phyloP scores from a whole-genome alignment of 1,140 invertebrate species.

The Lethocerus indicus region DNA sequence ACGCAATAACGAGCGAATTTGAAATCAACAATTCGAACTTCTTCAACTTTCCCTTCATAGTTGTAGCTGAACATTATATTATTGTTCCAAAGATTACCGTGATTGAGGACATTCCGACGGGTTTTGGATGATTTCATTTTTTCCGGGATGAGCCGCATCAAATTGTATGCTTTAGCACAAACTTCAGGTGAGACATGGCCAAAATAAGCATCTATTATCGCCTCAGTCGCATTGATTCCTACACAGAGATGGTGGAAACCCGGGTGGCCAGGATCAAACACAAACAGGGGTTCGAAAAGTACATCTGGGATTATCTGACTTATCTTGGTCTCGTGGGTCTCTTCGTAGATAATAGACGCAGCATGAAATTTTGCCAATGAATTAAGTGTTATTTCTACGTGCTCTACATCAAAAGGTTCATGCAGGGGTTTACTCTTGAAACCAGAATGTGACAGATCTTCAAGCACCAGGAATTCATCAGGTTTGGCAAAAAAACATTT shows the following conservation, averaged over 20 bases:
- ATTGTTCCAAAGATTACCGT: conserved; percentile 4
- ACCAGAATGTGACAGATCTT: background rate
- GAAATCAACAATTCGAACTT: background rate
- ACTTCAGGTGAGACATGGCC: background rate
- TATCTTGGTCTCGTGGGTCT: background rate
- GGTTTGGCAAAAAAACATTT: conserved; percentile 3
- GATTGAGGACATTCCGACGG: conserved; percentile 2
- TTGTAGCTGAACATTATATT: conserved; percentile 10
- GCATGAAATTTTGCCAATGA: conserved; percentile 4
- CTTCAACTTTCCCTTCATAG: background rate
- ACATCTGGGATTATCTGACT: background rate
- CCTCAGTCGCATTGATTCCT: conserved; percentile 6
- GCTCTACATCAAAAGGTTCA: background rate
- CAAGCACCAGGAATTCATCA: background rate
- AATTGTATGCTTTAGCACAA: background rate
- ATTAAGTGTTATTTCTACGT: background rate
- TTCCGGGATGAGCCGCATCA: background rate
- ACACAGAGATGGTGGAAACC: conserved; percentile 3
- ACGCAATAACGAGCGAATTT: conserved; percentile 4
- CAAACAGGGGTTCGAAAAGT: conserved; percentile 3
- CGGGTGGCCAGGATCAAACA: background rate
- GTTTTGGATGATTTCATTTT: background rate
- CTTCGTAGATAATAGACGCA: conserved; percentile 3
- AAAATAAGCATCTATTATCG: conserved; percentile 2
- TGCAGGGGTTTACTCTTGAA: background rate